Evolutionary conservation across 2,113 vertebrate genomes (phyloP).

Genomic region (Sylvia atricapilla): DNA sequence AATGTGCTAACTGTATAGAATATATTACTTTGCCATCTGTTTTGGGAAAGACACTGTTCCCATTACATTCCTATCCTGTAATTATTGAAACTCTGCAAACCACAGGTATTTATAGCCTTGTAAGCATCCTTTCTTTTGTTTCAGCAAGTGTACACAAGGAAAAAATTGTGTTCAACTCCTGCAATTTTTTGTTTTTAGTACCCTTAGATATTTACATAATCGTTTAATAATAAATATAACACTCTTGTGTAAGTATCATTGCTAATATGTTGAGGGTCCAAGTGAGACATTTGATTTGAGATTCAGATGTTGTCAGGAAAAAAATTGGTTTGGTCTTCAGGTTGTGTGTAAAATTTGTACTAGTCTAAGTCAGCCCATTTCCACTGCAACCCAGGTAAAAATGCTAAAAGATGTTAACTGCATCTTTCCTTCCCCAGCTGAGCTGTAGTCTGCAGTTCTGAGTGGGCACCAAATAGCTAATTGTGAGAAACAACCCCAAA

Average conservation of each 20-base stretch:
- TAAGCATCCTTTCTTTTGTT: not conserved
- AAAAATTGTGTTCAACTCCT: not conserved
- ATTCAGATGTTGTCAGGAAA: not conserved
- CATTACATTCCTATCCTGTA: not conserved
- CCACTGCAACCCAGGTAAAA: not conserved
- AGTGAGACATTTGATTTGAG: not conserved
- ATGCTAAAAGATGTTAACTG: not conserved
- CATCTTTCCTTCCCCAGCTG: not conserved
- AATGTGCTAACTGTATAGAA: slow-evolving; percentile 44
- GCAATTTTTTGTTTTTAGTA: not conserved
- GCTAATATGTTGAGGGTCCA: not conserved
- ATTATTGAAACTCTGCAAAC: slow-evolving; percentile 26
- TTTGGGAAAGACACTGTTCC: not conserved
- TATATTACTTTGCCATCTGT: slow-evolving; percentile 48
- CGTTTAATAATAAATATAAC: not conserved
- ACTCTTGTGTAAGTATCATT: rapidly evolving
- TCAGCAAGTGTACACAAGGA: not conserved
- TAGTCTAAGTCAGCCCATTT: not conserved
- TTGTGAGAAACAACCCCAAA: not conserved
- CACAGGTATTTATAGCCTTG: not conserved
- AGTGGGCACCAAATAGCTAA: not conserved
- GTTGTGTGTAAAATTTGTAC: not conserved
- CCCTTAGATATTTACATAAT: not conserved
- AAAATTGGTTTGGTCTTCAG: not conserved
- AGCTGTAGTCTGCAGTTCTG: not conserved